Conservation (phyloP, 2,888 invertebrate genomes). For the Cantharis flavilabris region DNA sequence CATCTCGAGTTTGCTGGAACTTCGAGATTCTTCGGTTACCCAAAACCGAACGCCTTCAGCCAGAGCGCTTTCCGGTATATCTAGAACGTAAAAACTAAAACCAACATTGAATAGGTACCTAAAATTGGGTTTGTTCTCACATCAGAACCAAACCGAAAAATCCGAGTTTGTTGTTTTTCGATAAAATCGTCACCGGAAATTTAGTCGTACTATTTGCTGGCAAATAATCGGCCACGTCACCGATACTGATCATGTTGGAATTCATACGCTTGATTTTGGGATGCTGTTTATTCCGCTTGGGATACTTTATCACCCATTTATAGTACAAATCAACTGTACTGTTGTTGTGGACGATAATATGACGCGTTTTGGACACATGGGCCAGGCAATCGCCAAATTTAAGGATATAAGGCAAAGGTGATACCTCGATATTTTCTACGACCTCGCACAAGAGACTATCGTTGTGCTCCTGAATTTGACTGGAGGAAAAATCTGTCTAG, state of each 20-base stretch:
- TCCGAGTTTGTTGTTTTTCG: constrained; percentile 37
- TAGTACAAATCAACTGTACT: constrained; percentile 41
- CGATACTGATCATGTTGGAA: constrained; percentile 41
- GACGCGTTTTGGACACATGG: constrained; percentile 20
- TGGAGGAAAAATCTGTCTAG: background rate
- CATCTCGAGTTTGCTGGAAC: background rate
- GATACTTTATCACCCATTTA: constrained; percentile 43
- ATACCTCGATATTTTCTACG: background rate
- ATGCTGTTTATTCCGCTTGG: background rate
- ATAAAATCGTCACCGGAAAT: constrained; percentile 43
- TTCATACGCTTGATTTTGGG: constrained; percentile 28
- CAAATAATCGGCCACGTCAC: constrained; percentile 41
- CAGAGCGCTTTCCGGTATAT: constrained; percentile 50
- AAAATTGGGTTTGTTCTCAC: constrained; percentile 36
- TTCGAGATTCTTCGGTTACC: constrained; percentile 27
- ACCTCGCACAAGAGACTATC: too few relatives aligned
- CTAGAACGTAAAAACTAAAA: constrained; percentile 49
- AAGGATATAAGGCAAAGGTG: constrained; percentile 34
- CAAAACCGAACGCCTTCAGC: constrained; percentile 33
- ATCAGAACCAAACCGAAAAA: constrained; percentile 46
- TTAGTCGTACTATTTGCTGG: constrained; percentile 41
- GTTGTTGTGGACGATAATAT: constrained; percentile 33
- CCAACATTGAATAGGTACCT: constrained; percentile 1
- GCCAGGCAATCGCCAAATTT: constrained; percentile 36
- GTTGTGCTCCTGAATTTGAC: too few relatives aligned